Evolutionary conservation across 92 coral and sea anemone species (phyloP).

Genomic region (Zoanthus solanderi): DNA sequence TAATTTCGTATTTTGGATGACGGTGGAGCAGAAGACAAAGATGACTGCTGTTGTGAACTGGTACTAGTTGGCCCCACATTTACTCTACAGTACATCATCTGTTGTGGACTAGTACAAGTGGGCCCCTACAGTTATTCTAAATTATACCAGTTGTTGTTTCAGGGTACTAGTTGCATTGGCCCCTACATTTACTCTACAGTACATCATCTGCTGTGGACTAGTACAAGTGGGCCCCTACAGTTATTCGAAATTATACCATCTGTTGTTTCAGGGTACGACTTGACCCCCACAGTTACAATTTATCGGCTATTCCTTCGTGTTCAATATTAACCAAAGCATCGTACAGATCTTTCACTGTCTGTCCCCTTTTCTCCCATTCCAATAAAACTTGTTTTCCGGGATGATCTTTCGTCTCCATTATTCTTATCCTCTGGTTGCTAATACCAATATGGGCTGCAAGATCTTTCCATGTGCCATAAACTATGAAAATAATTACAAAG

Average conservation of each 20-base stretch:
- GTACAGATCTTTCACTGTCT: conserved; percentile 1
- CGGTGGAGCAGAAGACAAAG: too few relatives aligned
- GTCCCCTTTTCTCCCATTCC: conserved; percentile 29
- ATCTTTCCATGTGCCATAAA: background rate
- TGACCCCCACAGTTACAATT: too few relatives aligned
- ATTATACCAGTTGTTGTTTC: background rate
- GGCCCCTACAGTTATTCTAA: background rate
- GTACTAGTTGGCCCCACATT: background rate
- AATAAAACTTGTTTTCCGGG: background rate
- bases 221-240: background rate
- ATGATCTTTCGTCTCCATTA: background rate
- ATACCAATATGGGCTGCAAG: background rate
- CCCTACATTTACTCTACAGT: background rate
- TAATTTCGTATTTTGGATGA: too few relatives aligned
- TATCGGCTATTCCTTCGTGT: conserved; percentile 10
- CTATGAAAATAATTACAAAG: background rate
- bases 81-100: background rate
- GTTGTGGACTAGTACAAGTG: background rate
- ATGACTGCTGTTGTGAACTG: too few relatives aligned
- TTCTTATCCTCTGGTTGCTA: background rate
- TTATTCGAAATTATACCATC: background rate
- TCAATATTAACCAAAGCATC: background rate
- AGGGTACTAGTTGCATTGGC: too few relatives aligned
- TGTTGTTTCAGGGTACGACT: background rate
- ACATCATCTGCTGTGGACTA: background rate